Evolutionary conservation across 2,888 invertebrate species (phyloP), one percentile per base, ranked within the genome.

Genomic region (Myathropa florea): DNA sequence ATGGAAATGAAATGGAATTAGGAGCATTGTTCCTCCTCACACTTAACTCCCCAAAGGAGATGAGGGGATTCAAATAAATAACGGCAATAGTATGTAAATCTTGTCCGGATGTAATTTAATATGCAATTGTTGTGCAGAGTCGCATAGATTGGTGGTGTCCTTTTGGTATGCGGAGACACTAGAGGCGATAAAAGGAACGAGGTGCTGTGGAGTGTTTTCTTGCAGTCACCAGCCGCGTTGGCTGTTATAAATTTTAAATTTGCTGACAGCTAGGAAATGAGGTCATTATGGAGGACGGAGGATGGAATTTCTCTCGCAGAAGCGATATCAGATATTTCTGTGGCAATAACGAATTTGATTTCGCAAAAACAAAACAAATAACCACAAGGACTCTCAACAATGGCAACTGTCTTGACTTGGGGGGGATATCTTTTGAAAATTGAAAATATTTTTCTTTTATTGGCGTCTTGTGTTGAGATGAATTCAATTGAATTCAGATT

Each of bases 1-100:
- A 78, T 78, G 72, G 14, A 10, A 78, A 73, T 72, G 72, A 77
- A 77, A 83, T 73, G 83, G 72, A 72, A 83, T 73, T 82, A 82
- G 82, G 36, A 71, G 28, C 67, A 71, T 33, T 71, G 68, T 24
- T 60, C 23, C 36, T 71, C 55, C 28, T 60, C 65, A 60, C 67
- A 73, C 23, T 30, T 23, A 28, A 67, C 23, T 6, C 18, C 64
- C n/a, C 18, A 18, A 60, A 12, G 23, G 55, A 57, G 59, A 23
- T 23, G n/a, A 12, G 12, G 57, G 71, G 36, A 65, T 78, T 36
- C 71, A 83, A 28, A 78, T 77, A 78, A 78, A 83, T 78, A 78
- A 72, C 33, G 59, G 53, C 36, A 78, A 67, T 18, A 61, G 72
- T 78, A 83, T 83, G 72, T 78, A 83, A 83, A 78, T 83, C 83